Conservation (phyloP, 2,113 vertebrate genomes). For the Cebidichthys violaceus region DNA sequence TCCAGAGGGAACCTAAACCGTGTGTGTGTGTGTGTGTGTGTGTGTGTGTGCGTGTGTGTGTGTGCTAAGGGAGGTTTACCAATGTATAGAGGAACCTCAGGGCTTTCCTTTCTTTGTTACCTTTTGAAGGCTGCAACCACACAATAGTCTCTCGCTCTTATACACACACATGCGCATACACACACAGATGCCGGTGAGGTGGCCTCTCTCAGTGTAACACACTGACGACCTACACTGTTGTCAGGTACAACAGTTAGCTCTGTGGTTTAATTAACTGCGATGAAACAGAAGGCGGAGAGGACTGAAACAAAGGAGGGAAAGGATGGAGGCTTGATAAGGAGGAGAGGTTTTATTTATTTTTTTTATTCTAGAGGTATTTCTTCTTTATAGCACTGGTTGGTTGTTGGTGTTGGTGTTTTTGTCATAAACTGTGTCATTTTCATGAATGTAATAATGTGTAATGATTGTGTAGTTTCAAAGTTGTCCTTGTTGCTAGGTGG, state of each 20-base stretch:
- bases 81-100: slow-evolving; percentile 69
- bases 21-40: slow-evolving; percentile 17
- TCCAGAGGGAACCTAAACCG: slow-evolving; percentile 35
- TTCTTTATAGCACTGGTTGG: not conserved
- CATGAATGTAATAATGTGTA: not conserved
- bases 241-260: slow-evolving; percentile 68
- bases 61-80: slow-evolving; percentile 44
- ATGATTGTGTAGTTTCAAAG: not conserved
- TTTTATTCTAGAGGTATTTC: not conserved
- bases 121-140: slow-evolving; percentile 63
- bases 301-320: slow-evolving; percentile 43
- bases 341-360: not conserved
- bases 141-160: slow-evolving; percentile 42
- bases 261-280: slow-evolving; percentile 74
- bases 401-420: not conserved
- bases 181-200: slow-evolving; percentile 58
- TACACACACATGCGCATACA: slow-evolving; percentile 8
- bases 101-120: slow-evolving; percentile 74
- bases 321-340: slow-evolving; percentile 35
- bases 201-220: slow-evolving; percentile 63
- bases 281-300: slow-evolving; percentile 40
- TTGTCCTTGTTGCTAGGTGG: not conserved
- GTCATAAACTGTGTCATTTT: not conserved
- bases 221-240: slow-evolving; percentile 73
- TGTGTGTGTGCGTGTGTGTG: slow-evolving; percentile 24